Evolutionary conservation across 2,113 vertebrate genomes (phyloP).

Genomic region (Nannospalax galili): DNA sequence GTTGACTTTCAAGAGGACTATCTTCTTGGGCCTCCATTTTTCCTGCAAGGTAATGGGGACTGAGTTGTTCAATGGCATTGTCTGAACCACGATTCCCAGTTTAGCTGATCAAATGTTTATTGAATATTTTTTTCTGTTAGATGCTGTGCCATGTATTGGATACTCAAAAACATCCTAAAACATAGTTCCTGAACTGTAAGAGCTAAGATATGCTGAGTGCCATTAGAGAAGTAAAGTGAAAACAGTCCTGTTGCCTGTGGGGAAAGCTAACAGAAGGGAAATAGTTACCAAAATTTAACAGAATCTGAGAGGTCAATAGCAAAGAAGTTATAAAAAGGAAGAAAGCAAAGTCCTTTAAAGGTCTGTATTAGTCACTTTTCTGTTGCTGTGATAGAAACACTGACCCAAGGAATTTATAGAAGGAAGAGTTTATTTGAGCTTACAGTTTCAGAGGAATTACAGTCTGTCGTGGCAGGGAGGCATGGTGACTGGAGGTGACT

Average conservation of each 20-base stretch:
- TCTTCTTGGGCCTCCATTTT: neutral
- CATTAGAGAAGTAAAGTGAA: neutral
- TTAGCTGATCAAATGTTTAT: neutral
- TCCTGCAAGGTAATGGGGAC: neutral
- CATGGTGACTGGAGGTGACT: too few species aligned
- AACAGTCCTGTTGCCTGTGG: neutral
- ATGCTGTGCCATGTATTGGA: neutral
- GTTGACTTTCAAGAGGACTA: neutral
- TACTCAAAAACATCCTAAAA: neutral
- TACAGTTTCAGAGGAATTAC: too few species aligned
- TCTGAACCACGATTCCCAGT: neutral
- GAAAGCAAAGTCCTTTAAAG: neutral
- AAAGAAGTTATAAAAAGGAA: neutral
- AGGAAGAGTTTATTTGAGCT: too few species aligned
- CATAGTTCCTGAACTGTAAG: neutral
- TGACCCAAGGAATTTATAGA: too few species aligned
- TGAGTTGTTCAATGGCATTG: neutral
- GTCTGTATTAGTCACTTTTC: too few species aligned
- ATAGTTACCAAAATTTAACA: neutral
- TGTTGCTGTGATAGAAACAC: too few species aligned
- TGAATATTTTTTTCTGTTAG: neutral
- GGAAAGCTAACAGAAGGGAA: neutral
- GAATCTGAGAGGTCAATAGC: neutral
- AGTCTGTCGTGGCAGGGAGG: too few species aligned
- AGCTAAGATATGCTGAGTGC: neutral